Base-by-base conservation (phyloP, 1,140 invertebrate genomes). In the Anoplolepis gracilipes region DNA sequence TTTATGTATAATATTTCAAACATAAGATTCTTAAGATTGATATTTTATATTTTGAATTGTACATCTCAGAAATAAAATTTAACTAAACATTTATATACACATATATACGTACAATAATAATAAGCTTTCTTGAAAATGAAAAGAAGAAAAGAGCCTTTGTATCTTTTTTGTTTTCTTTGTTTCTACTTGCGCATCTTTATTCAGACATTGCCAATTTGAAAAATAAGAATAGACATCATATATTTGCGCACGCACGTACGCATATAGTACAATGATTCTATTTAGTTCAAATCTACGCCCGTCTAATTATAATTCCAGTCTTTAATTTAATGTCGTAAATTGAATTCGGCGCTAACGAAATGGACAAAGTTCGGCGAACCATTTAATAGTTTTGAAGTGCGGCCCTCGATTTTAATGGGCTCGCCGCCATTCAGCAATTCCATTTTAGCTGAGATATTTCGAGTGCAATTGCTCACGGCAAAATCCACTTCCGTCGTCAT, bases 361-460 rank as follows among this genome's bases (percentile, higher is more conserved):
- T 82, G 78, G 53, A 82, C 78, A 72, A 82, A 82, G 78, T 82
- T 82, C 78, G 78, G 53, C 67, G 78, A 61, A 73, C 78, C 78
- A 57, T 82, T 82, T 82, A 82, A 82, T 73, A 82, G 78, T 82
- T 82, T 82, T 82, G 78, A 82, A 82, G 78, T 82, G 67, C 78
- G 36, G 36, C 53, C 25, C 78, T 82, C 67, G 78, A 82, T 82
- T 82, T 82, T 82, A 82, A 82, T 82, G 67, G 78, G 78, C 67
- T 82, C 53, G 78, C 53, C 53, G 53, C 67, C 78, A 36, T 82
- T 82, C 78, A 46, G 55, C 78, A 33, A 73, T 82, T 82, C 55
- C 67, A 73, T 82, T 82, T 82, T 61, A 72, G 49, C 36, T 28
- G 65, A 81, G 67, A 46, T 82, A 73, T 82, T 82, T 82, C 53